phyloP scores from a whole-genome alignment of 2,797 vertebrate genomes.

The Muraenolepis orangiensis region DNA sequence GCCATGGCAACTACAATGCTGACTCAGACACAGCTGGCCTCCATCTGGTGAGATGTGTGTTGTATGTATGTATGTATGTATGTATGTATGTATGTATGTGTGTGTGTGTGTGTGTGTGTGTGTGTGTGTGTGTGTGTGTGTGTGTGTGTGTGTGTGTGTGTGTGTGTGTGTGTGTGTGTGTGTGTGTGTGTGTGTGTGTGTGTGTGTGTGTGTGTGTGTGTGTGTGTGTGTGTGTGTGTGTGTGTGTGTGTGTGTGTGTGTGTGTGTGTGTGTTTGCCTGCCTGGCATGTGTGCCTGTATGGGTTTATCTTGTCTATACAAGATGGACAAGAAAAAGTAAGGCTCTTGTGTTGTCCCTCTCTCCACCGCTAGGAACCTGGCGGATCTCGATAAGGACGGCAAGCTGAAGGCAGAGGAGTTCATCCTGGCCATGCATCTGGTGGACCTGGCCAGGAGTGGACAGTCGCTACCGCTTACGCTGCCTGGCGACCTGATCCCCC shows the following conservation, averaged over 20 bases:
- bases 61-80: neutral
- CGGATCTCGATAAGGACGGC: slow-evolving; percentile 92
- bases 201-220: no score
- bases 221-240: no score
- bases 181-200: neutral
- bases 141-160: no score
- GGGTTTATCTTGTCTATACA: neutral
- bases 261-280: no score
- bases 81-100: neutral
- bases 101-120: no score
- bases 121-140: no score
- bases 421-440: slow-evolving; percentile 95
- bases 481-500: slow-evolving; percentile 86
- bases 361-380: slow-evolving; percentile 78
- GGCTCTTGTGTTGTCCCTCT: neutral
- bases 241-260: no score
- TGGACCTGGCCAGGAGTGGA: slow-evolving; percentile 87
- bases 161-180: neutral
- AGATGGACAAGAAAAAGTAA: neutral
- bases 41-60: slow-evolving; percentile 88
- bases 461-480: slow-evolving; percentile 85
- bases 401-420: slow-evolving; percentile 95
- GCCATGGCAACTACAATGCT: slow-evolving; percentile 90
- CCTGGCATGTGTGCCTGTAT: neutral
- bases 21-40: slow-evolving; percentile 93